Conservation (phyloP, 2,888 invertebrate species). For the Drosophila cyrtoloma region DNA sequence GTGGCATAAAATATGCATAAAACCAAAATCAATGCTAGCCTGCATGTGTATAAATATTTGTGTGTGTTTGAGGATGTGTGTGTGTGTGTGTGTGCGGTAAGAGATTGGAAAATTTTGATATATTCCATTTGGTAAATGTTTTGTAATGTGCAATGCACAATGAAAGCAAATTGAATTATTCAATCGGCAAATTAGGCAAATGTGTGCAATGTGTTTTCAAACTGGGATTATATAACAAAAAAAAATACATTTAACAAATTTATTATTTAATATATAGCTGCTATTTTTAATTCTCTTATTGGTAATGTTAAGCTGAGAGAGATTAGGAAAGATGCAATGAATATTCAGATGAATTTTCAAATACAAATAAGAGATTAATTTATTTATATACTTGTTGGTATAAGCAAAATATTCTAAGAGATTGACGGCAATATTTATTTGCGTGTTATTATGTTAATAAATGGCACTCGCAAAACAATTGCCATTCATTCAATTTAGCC, state of each 20-base stretch:
- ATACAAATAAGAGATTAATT: not conserved
- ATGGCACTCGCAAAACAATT: not conserved
- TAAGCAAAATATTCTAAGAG: not conserved
- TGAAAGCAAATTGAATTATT: slow-evolving; percentile 69
- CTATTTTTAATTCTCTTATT: not conserved
- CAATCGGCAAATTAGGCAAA: slow-evolving; percentile 30
- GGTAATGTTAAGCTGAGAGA: not conserved
- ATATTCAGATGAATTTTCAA: not conserved
- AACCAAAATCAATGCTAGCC: slow-evolving; percentile 64
- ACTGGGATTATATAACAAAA: not conserved
- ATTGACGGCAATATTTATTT: not conserved
- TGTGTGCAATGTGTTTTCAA: slow-evolving; percentile 12
- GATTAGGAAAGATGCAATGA: not conserved
- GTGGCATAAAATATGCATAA: slow-evolving; percentile 60
- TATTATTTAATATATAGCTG: not conserved
- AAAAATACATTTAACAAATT: not conserved
- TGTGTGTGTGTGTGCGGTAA: slow-evolving; percentile 22
- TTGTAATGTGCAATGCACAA: slow-evolving; percentile 55
- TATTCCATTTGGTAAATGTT: slow-evolving; percentile 63
- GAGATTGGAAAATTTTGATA: slow-evolving; percentile 66
- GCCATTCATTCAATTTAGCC: not conserved
- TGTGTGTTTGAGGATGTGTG: slow-evolving; percentile 7
- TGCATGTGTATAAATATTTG: not conserved
- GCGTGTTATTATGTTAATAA: not conserved
- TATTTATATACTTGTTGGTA: not conserved